phyloP scores from a whole-genome alignment of 2,797 vertebrate genomes.

The Remorina albescens region DNA sequence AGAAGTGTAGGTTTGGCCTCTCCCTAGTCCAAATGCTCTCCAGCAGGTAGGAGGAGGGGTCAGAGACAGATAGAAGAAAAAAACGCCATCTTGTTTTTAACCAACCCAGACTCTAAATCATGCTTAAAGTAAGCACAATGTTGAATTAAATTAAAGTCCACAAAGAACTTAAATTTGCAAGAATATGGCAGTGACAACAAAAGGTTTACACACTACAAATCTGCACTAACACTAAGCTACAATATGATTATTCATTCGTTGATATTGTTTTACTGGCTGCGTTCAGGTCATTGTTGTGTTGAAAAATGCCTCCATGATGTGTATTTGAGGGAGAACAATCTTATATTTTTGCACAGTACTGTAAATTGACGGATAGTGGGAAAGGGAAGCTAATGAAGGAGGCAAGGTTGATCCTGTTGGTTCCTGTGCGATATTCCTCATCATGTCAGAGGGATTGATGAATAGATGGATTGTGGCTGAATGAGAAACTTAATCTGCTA shows the following conservation, averaged over 20 bases:
- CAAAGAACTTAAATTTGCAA: no score
- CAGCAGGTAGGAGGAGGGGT: constrained; percentile 49
- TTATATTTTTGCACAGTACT: neutral
- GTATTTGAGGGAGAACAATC: no score
- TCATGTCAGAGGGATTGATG: no score
- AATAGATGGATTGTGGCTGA: neutral
- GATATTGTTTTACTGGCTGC: no score
- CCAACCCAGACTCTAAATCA: constrained; percentile 50
- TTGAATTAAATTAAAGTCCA: no score
- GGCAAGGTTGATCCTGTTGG: neutral
- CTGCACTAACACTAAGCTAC: no score
- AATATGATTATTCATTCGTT: no score
- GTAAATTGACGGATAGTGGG: neutral
- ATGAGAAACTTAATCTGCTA: neutral
- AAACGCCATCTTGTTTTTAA: constrained; percentile 59
- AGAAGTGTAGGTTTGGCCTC: constrained; percentile 32
- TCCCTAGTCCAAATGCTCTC: constrained; percentile 20
- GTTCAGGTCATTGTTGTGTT: no score
- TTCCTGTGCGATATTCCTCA: neutral
- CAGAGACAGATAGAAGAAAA: neutral
- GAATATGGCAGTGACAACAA: no score
- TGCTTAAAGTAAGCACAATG: neutral
- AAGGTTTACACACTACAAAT: no score
- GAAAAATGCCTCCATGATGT: no score
- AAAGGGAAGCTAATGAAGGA: neutral